phyloP scores from a whole-genome alignment of 2,113 vertebrate species.

The Limnothrissa miodon region DNA sequence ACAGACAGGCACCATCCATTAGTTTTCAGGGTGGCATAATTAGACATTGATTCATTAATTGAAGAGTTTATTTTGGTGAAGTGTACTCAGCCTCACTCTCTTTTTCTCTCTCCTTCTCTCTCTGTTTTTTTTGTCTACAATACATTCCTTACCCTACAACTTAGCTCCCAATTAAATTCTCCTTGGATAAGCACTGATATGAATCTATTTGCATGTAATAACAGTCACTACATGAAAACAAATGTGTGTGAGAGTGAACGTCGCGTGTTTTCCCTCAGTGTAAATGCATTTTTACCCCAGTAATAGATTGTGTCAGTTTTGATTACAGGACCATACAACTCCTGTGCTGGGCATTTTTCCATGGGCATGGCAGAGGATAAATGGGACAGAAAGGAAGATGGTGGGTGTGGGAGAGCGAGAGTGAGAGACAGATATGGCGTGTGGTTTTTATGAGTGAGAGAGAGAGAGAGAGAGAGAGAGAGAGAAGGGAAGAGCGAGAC shows the following conservation, averaged over 20 bases:
- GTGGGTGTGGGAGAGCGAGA: constrained; percentile 12
- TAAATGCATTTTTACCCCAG: constrained; percentile 9
- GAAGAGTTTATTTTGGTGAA: constrained; percentile 28
- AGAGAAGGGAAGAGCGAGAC: background rate
- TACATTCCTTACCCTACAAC: background rate
- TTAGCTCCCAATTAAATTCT: constrained; percentile 27
- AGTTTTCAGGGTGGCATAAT: constrained; percentile 13
- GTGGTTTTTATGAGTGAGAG: constrained; percentile 24
- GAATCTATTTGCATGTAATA: constrained; percentile 29
- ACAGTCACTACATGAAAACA: constrained; percentile 32
- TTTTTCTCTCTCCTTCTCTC: background rate
- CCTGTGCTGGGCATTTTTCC: background rate
- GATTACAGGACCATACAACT: background rate
- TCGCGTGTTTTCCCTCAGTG: background rate
- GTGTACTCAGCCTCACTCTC: background rate
- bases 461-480: background rate
- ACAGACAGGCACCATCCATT: constrained; percentile 1
- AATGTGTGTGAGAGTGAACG: background rate
- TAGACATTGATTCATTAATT: constrained; percentile 21
- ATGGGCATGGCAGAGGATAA: background rate
- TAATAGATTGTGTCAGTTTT: constrained; percentile 15
- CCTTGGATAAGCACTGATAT: constrained; percentile 27
- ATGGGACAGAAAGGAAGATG: constrained; percentile 12
- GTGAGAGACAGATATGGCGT: background rate
- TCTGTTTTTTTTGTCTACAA: background rate